These are phyloP conservation scores for Mionectes olivaceus DNA, from an alignment of 2,797 vertebrate genomes.

Conservation along the genomic window DNA sequence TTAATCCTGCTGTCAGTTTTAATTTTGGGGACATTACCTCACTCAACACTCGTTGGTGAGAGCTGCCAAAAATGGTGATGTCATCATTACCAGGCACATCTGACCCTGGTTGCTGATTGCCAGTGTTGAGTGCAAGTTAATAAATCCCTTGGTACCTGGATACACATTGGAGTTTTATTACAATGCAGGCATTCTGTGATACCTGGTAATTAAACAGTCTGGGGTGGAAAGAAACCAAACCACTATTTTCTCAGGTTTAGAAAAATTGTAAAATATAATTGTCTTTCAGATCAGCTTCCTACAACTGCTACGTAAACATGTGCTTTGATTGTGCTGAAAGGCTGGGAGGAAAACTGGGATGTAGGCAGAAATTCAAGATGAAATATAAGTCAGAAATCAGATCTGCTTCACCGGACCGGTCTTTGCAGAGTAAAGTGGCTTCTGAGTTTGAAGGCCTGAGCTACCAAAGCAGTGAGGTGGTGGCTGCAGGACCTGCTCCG, in stretches of 20 bases:
- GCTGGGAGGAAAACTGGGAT: neutral
- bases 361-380: neutral
- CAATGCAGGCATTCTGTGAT: conserved; percentile 79
- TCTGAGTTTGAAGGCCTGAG: neutral
- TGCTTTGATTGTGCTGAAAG: neutral
- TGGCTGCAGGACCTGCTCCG: neutral
- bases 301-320: conserved; percentile 32
- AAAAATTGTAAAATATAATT: conserved; percentile 74
- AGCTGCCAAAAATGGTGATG: conserved; percentile 83
- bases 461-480: neutral
- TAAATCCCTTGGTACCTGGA: conserved; percentile 82
- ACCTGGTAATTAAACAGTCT: conserved; percentile 78
- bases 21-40: conserved; percentile 85
- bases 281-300: conserved; percentile 62
- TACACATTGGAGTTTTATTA: conserved; percentile 81
- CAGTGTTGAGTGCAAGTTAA: conserved; percentile 80
- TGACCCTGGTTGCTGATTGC: conserved; percentile 83
- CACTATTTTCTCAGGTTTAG: conserved; percentile 70
- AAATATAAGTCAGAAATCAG: neutral
- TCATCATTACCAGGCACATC: conserved; percentile 80
- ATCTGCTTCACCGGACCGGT: neutral
- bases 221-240: conserved; percentile 45
- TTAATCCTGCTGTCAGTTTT: conserved; percentile 84
- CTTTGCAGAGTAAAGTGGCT: neutral
- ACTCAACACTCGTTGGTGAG: conserved; percentile 78